Evolutionary conservation across 2,888 invertebrate species (phyloP).

Genomic region (Zaprionus obscuricornis): DNA sequence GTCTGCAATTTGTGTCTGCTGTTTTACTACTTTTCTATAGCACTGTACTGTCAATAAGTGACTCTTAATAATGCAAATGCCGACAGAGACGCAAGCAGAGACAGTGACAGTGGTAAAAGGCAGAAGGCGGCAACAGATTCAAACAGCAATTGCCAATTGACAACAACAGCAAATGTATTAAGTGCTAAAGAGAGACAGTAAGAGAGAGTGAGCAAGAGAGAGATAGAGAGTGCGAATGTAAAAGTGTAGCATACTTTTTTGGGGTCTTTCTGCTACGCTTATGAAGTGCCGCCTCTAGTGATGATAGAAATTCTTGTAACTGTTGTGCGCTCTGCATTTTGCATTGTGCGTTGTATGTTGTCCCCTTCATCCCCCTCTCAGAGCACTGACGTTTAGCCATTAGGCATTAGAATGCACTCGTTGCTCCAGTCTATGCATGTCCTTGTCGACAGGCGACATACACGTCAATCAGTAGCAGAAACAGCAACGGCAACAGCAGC

Average conservation of each 20-base stretch:
- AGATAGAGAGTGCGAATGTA: not conserved
- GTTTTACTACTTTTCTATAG: conserved; percentile 12
- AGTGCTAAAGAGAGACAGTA: conserved; percentile 2
- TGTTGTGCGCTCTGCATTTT: conserved; percentile 25
- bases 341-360: conserved; percentile 24
- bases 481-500: conserved; percentile 5
- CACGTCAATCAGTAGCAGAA: conserved; percentile 43
- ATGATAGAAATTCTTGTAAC: conserved; percentile 64
- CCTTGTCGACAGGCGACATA: conserved; percentile 20
- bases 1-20: conserved; percentile 48
- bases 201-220: conserved; percentile 39
- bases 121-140: no score
- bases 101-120: conserved; percentile 24
- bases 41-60: conserved; percentile 57
- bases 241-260: conserved; percentile 47
- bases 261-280: conserved; percentile 19
- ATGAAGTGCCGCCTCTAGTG: conserved; percentile 44
- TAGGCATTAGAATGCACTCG: conserved; percentile 50
- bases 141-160: conserved; percentile 4
- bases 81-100: conserved; percentile 18
- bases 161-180: conserved; percentile 8
- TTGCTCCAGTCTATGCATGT: conserved; percentile 50
- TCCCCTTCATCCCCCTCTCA: not conserved
- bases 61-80: conserved; percentile 57
- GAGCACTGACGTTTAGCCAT: conserved; percentile 22